These are phyloP conservation scores for Martes martes DNA, from an alignment of 2,113 vertebrate species.

Conservation along the genomic window DNA sequence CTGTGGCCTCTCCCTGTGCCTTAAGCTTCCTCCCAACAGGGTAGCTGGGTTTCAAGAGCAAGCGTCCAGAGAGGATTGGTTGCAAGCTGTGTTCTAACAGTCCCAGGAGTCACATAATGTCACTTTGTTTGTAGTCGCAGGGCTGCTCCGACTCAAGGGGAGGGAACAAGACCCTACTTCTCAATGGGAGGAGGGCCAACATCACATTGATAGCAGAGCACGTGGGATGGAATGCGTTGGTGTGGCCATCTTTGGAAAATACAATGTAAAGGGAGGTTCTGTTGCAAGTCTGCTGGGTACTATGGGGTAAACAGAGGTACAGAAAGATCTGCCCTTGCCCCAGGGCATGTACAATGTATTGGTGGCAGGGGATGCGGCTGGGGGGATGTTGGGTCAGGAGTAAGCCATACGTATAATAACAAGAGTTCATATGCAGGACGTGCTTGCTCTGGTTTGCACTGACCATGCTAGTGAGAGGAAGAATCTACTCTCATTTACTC, in stretches of 20 bases:
- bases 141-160: not conserved
- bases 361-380: not conserved
- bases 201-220: not conserved
- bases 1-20: not conserved
- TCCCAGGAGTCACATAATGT: not conserved
- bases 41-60: not conserved
- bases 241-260: not conserved
- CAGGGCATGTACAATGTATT: not conserved
- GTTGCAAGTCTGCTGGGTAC: not conserved
- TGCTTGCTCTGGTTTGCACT: not conserved
- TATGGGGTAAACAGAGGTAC: not conserved
- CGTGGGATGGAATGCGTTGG: not conserved
- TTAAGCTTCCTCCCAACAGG: not conserved
- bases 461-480: not conserved
- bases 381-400: rapidly evolving
- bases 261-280: not conserved
- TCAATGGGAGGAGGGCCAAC: not conserved
- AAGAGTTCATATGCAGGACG: not conserved
- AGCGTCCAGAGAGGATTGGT: not conserved
- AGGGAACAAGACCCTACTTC: not conserved
- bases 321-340: not conserved
- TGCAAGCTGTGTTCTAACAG: not conserved
- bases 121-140: not conserved
- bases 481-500: not conserved
- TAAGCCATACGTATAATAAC: not conserved